Conservation (phyloP, 2,888 invertebrate species). For the Lasioglossum calceatum region DNA sequence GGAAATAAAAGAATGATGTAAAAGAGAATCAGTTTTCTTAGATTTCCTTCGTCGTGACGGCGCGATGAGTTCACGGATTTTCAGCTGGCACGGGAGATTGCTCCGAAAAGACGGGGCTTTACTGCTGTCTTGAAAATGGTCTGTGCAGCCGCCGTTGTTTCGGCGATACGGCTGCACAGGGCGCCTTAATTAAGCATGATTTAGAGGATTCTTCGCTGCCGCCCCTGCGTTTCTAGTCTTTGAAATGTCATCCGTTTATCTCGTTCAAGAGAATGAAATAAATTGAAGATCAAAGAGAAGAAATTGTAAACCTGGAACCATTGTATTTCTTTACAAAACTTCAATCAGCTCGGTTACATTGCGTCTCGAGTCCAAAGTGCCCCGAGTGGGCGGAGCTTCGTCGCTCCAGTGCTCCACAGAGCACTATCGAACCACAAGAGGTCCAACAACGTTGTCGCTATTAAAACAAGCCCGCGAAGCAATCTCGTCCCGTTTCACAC, state of each 20-base stretch:
- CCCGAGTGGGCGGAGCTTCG: not conserved
- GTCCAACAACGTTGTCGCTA: not conserved
- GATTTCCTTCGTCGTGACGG: not conserved
- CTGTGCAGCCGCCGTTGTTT: not conserved
- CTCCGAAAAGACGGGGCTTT: not conserved
- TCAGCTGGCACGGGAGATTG: not conserved
- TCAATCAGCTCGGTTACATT: not conserved
- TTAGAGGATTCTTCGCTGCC: not conserved
- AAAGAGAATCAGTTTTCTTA: constrained; percentile 9
- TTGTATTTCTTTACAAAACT: not conserved
- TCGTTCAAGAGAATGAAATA: not conserved
- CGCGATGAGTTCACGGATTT: constrained; percentile 1
- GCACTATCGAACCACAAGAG: not conserved
- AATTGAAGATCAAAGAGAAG: not conserved
- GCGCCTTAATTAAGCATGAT: not conserved
- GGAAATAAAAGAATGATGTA: constrained; percentile 1
- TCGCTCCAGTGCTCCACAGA: not conserved
- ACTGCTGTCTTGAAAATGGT: not conserved
- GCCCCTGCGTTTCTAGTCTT: no score
- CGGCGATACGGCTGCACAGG: not conserved
- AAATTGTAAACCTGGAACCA: not conserved
- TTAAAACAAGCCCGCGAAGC: not conserved
- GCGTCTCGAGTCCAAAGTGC: not conserved
- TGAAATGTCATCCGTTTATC: not conserved
- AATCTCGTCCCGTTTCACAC: not conserved